Conservation (phyloP, 2,113 vertebrate genomes). For the Spilogale gracilis region DNA sequence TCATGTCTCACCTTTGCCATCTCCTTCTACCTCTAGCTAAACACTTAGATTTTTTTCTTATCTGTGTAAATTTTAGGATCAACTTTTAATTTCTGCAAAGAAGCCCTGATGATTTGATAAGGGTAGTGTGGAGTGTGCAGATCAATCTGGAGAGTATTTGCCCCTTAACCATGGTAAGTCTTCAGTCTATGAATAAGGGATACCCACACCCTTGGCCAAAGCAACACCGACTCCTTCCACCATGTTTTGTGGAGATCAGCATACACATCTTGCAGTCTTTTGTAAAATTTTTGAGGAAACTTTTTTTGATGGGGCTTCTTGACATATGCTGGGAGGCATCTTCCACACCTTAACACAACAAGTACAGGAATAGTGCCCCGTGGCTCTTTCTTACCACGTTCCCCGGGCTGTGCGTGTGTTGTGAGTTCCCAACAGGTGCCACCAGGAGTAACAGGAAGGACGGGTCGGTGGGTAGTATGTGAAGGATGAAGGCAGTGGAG, state of each 20-base stretch:
- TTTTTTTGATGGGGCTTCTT: background rate
- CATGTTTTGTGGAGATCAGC: background rate
- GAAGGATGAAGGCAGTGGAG: accelerated
- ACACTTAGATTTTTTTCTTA: background rate
- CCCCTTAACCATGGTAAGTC: background rate
- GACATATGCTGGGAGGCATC: accelerated
- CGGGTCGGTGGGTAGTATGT: accelerated
- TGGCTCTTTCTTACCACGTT: accelerated
- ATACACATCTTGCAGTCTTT: no score
- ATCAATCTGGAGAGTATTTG: no score
- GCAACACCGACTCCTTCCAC: background rate
- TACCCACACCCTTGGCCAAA: no score
- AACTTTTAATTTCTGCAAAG: background rate
- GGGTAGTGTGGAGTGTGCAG: background rate
- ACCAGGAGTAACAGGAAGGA: background rate
- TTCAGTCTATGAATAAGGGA: background rate
- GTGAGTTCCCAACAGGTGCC: background rate
- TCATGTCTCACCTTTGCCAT: background rate
- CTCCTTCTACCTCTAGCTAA: background rate
- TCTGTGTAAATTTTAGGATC: background rate
- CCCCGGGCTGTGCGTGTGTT: no score
- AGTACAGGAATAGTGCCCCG: background rate
- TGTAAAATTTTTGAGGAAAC: background rate
- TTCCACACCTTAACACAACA: background rate
- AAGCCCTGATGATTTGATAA: background rate